These are phyloP conservation scores for Epinotia brunnichana DNA, from an alignment of 2,888 invertebrate species.

Conservation along the genomic window DNA sequence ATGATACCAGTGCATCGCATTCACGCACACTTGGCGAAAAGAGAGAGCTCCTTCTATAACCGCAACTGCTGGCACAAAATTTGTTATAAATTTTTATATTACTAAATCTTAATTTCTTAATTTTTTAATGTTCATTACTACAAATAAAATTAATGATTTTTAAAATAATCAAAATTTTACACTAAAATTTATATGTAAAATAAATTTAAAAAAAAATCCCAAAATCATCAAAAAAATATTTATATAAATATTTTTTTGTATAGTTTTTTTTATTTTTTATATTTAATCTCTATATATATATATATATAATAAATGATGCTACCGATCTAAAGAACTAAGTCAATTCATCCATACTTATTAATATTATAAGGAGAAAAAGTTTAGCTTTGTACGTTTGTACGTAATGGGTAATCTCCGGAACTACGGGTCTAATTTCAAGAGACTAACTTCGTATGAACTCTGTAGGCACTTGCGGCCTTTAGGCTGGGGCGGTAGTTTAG, in stretches of 20 bases:
- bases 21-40: too few relatives aligned
- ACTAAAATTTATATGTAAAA: slow-evolving; percentile 84
- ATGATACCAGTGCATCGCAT: too few relatives aligned
- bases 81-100: slow-evolving; percentile 83
- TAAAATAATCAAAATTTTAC: slow-evolving; percentile 68
- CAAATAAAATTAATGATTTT: slow-evolving; percentile 61
- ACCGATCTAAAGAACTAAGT: too few relatives aligned
- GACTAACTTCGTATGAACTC: too few relatives aligned
- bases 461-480: too few relatives aligned
- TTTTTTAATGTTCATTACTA: slow-evolving; percentile 80
- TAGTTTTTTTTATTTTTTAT: slow-evolving; percentile 70
- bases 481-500: too few relatives aligned
- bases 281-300: too few relatives aligned
- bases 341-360: too few relatives aligned
- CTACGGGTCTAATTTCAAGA: too few relatives aligned
- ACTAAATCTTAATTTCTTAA: slow-evolving; percentile 85
- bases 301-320: slow-evolving; percentile 49
- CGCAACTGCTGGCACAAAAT: slow-evolving; percentile 89
- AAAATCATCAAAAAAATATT: slow-evolving; percentile 80
- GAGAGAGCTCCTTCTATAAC: slow-evolving; percentile 74
- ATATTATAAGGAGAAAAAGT: too few relatives aligned
- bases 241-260: slow-evolving; percentile 55
- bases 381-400: too few relatives aligned
- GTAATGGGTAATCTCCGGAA: too few relatives aligned
- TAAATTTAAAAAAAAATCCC: slow-evolving; percentile 77